Percentiles rank a stretch among this genome's conserved stretches.
phyloP scores from a whole-genome alignment of 2,797 vertebrate genomes.

The Vultur gryphus region DNA sequence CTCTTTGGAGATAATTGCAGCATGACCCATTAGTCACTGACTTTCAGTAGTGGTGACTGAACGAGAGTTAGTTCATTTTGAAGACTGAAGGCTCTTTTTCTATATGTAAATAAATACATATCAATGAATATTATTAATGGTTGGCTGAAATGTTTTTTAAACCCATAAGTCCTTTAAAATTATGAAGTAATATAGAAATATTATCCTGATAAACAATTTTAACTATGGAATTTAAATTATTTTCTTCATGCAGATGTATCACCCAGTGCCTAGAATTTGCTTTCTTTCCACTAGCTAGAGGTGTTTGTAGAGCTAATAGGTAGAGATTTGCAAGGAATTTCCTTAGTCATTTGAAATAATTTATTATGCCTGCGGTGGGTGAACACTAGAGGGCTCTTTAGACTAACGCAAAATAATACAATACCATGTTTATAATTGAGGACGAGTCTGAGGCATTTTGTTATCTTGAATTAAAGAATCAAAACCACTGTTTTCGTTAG shows the following conservation, averaged over 20 bases:
- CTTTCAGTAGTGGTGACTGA: not conserved
- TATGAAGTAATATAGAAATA: not conserved
- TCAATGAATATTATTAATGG: not conserved
- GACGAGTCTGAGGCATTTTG: not conserved
- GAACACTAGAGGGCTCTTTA: constrained; percentile 71
- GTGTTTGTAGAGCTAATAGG: not conserved
- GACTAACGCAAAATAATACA: constrained; percentile 7
- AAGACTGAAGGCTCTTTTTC: not conserved
- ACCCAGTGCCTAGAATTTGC: not conserved
- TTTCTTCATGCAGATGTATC: not conserved
- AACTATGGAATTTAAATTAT: not conserved
- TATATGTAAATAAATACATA: not conserved
- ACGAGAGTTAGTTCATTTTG: not conserved
- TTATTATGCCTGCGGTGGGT: not conserved
- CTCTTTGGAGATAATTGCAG: not conserved
- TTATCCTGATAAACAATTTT: not conserved
- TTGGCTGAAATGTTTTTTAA: not conserved
- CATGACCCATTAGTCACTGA: not conserved
- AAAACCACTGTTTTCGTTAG: not conserved
- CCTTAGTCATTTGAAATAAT: not conserved
- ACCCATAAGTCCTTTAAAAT: not conserved
- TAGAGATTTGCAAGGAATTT: not conserved
- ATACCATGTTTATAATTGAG: not conserved
- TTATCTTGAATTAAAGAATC: not conserved
- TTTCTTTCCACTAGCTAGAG: not conserved